Conservation (phyloP, 1,140 invertebrate species). For the Arctopsyche grandis region DNA sequence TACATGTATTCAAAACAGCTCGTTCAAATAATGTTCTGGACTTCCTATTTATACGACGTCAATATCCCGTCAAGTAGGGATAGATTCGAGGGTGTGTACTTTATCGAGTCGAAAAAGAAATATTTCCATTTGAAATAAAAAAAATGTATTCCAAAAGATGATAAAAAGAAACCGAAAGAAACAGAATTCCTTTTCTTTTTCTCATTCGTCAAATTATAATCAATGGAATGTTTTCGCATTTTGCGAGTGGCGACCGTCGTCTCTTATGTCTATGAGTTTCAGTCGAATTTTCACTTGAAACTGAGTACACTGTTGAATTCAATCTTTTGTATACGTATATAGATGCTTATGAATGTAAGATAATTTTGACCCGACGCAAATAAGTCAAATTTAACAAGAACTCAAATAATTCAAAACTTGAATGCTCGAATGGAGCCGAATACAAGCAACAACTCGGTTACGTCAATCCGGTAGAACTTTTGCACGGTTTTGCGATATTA, state of each 20-base stretch:
- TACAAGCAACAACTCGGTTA: slow-evolving; percentile 15
- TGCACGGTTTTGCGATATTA: slow-evolving; percentile 5
- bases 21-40: slow-evolving; percentile 20
- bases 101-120: slow-evolving; percentile 1
- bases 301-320: too few species aligned
- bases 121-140: not conserved
- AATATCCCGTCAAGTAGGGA: slow-evolving; percentile 6
- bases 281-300: too few species aligned
- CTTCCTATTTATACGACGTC: slow-evolving; percentile 31
- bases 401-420: slow-evolving; percentile 26
- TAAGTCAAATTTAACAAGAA: slow-evolving; percentile 20
- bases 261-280: too few species aligned
- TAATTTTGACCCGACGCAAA: too few species aligned
- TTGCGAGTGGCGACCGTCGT: too few species aligned
- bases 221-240: too few species aligned
- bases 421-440: not conserved
- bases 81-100: not conserved
- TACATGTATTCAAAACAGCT: slow-evolving; percentile 22
- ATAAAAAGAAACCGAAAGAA: too few species aligned
- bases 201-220: too few species aligned
- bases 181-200: too few species aligned
- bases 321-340: too few species aligned
- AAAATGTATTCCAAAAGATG: too few species aligned
- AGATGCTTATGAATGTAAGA: too few species aligned
- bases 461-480: slow-evolving; percentile 18